A percentile compares a stretch with the other conserved stretches of the same genome.
These are phyloP conservation scores for Oryzias melastigma DNA, from an alignment of 2,113 vertebrate genomes.

Conservation along the genomic window DNA sequence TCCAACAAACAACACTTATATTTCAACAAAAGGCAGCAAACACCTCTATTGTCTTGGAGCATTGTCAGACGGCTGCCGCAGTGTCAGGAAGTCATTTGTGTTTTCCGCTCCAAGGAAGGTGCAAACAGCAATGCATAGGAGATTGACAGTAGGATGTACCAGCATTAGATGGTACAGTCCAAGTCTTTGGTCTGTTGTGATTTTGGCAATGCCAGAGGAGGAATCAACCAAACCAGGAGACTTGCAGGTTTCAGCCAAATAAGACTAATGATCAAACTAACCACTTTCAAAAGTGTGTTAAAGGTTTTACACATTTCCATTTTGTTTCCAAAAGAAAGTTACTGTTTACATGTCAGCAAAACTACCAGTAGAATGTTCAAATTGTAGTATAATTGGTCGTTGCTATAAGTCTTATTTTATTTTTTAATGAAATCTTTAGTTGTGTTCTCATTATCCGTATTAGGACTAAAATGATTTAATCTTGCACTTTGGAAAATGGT, in stretches of 20 bases:
- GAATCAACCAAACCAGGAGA: constrained; percentile 4
- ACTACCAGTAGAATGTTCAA: too few relatives aligned
- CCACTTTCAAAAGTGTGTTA: constrained; percentile 16
- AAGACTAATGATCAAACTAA: too few relatives aligned
- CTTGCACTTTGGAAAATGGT: constrained; percentile 42
- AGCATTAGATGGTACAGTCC: constrained; percentile 46
- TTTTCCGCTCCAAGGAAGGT: constrained; percentile 11
- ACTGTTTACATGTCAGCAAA: too few relatives aligned
- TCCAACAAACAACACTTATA: constrained; percentile 10
- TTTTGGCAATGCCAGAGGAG: constrained; percentile 20
- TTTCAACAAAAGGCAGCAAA: constrained; percentile 27
- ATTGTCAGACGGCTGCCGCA: constrained; percentile 17
- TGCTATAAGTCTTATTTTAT: too few relatives aligned
- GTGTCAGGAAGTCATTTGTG: constrained; percentile 15
- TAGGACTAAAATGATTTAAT: neutral
- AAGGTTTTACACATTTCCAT: too few relatives aligned
- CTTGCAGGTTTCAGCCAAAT: constrained; percentile 17
- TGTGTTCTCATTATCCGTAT: neutral
- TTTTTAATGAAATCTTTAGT: too few relatives aligned
- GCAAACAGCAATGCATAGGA: constrained; percentile 18
- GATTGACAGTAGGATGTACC: constrained; percentile 24
- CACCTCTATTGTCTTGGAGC: constrained; percentile 10
- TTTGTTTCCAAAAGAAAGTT: too few relatives aligned
- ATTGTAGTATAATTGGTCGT: too few relatives aligned
- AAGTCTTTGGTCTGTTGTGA: constrained; percentile 60